phyloP scores from a whole-genome alignment of 2,888 invertebrate species.

The Masnerella sp. region DNA sequence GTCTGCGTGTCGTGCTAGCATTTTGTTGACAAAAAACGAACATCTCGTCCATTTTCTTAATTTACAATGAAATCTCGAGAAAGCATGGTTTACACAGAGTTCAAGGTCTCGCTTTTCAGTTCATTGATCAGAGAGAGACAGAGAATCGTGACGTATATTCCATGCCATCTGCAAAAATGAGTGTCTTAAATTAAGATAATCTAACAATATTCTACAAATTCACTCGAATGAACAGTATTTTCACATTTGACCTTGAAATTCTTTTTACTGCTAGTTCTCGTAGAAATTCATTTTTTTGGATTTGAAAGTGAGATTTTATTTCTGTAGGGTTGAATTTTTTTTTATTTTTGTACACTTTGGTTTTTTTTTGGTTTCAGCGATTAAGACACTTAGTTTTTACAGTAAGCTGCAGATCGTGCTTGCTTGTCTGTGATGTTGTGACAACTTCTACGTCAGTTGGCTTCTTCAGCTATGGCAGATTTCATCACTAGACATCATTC shows the following conservation, averaged over 20 bases:
- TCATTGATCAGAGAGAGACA: too few relatives aligned
- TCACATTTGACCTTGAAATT: too few relatives aligned
- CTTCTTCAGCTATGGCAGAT: constrained; percentile 45
- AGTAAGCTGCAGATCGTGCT: constrained; percentile 24
- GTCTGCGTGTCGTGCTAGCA: constrained; percentile 41
- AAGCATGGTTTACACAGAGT: constrained; percentile 14
- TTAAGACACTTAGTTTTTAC: constrained; percentile 26
- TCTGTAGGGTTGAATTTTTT: too few relatives aligned
- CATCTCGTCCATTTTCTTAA: too few relatives aligned
- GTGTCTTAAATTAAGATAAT: constrained; percentile 10
- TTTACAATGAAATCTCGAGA: constrained; percentile 23
- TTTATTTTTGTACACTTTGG: neutral
- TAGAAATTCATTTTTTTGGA: too few relatives aligned
- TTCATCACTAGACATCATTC: constrained; percentile 16
- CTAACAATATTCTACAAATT: too few relatives aligned
- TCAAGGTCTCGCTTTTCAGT: neutral
- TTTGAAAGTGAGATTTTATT: too few relatives aligned
- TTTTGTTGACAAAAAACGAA: constrained; percentile 34
- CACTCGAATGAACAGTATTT: too few relatives aligned
- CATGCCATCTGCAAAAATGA: constrained; percentile 23
- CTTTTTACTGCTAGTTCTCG: too few relatives aligned
- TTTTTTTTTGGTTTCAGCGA: neutral
- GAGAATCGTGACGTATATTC: too few relatives aligned
- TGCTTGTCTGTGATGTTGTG: constrained; percentile 34
- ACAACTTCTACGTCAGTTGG: constrained; percentile 15